Evolutionary conservation across 2,888 invertebrate genomes (phyloP).

Genomic region (Eudemis profundana): DNA sequence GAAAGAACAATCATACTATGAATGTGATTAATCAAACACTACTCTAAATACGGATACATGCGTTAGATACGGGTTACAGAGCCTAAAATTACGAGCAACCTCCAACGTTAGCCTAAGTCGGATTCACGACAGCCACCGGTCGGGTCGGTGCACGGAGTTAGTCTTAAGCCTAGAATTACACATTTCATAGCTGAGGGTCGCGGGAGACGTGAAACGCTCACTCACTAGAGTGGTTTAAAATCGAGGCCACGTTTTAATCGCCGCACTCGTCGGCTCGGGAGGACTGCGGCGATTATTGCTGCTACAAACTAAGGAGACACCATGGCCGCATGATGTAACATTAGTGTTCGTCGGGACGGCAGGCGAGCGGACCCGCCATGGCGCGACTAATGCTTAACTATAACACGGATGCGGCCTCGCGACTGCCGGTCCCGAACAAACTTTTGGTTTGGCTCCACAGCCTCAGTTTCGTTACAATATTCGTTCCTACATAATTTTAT

Average conservation of each 20-base stretch:
- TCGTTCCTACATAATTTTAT: constrained; percentile 69
- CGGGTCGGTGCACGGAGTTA: constrained; percentile 42
- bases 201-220: constrained; percentile 60
- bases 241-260: constrained; percentile 80
- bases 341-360: constrained; percentile 64
- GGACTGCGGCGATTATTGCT: constrained; percentile 11
- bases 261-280: constrained; percentile 56
- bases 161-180: constrained; percentile 70
- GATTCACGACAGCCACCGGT: constrained; percentile 43
- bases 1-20: constrained; percentile 54
- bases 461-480: constrained; percentile 68
- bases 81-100: constrained; percentile 65
- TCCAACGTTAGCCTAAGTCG: constrained; percentile 63
- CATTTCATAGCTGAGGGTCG: constrained; percentile 82
- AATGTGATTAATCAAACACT: constrained; percentile 63
- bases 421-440: constrained; percentile 58
- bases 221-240: constrained; percentile 70
- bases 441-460: constrained; percentile 80
- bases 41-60: constrained; percentile 64
- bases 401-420: constrained; percentile 5
- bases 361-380: constrained; percentile 50
- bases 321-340: constrained; percentile 84
- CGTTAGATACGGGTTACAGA: constrained; percentile 64
- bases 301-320: constrained; percentile 73
- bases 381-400: background rate